A percentile compares a stretch with the other conserved stretches of the same genome.
Conservation (phyloP, 2,888 invertebrate genomes). For the Tenthredo scrophulariae region DNA sequence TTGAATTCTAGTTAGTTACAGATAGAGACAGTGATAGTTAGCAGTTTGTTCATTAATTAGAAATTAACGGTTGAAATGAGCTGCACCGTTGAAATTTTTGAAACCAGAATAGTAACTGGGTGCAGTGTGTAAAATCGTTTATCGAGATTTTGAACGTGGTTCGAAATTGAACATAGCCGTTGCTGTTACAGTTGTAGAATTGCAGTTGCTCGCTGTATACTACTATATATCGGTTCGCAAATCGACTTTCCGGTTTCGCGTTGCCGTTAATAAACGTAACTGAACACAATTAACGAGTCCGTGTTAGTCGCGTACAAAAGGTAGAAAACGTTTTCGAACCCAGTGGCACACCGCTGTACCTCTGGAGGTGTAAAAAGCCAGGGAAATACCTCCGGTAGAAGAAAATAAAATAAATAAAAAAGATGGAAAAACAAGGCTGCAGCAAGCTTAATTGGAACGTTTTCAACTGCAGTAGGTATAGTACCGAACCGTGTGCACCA, state of each 20-base stretch:
- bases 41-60: constrained; percentile 18
- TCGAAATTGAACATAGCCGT: neutral
- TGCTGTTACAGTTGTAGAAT: neutral
- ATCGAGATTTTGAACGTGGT: neutral
- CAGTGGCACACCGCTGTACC: neutral
- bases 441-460: constrained; percentile 34
- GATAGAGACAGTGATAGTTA: constrained; percentile 54
- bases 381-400: neutral
- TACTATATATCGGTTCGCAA: constrained; percentile 2
- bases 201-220: neutral
- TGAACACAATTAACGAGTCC: constrained; percentile 42
- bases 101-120: neutral
- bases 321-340: neutral
- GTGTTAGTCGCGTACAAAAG: neutral
- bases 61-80: neutral
- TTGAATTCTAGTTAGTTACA: constrained; percentile 71
- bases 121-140: neutral
- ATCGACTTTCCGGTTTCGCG: constrained; percentile 3
- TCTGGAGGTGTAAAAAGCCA: neutral
- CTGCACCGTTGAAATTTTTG: neutral
- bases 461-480: neutral
- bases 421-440: constrained; percentile 21
- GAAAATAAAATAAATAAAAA: neutral
- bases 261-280: constrained; percentile 23
- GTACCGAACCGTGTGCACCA: neutral